Base-by-base conservation (phyloP, 2,888 invertebrate genomes). In the Lasiommata megera region DNA sequence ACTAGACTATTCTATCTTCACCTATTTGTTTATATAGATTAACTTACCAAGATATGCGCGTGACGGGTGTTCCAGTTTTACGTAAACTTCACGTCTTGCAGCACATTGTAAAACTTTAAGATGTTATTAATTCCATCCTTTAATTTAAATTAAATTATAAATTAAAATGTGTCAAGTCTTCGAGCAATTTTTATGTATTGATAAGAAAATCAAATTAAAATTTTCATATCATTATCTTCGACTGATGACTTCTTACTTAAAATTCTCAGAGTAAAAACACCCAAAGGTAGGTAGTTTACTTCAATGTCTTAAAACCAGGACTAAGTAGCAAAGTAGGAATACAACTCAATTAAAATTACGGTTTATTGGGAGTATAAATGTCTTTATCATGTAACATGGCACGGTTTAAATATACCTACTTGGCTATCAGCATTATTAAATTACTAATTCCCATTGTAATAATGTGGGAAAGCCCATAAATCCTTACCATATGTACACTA, bases 361-460 rank as follows among this genome's bases (percentile, higher is more conserved):
- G 31, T 47, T 44, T 31, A 46, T 48, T 47, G 17, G 47, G 37
- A 50, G 14, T 28, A 14, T 14, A 37, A 51, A 29, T 29, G 28
- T 14, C 11, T 16, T 52, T 52, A 52, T 43, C 41, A 14, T 8
- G 29, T 17, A 43, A 43, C 40, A 43, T 41, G 52, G 31, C 52
- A 52, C 18, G 31, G 31, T 52, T 41, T 31, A 18, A 31, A 50
- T 37, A 11, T 51, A 38, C 28, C 9, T 23, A 43, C 23, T 0
- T 12, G 28, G 1, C 12, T 43, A 28, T 31, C 44, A 44, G 14
- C 9, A 46, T 46, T 41, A 52, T 29, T 17, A 29, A 40, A 43
- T 52, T 52, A 52, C n/a, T 52, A 52, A 43, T 52, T 29, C 41
- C 31, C 31, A 52, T 52, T 52, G 40, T 52, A 8, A 11, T 52